Base-by-base conservation (phyloP, 2,113 vertebrate genomes). In the Raja brachyura region DNA sequence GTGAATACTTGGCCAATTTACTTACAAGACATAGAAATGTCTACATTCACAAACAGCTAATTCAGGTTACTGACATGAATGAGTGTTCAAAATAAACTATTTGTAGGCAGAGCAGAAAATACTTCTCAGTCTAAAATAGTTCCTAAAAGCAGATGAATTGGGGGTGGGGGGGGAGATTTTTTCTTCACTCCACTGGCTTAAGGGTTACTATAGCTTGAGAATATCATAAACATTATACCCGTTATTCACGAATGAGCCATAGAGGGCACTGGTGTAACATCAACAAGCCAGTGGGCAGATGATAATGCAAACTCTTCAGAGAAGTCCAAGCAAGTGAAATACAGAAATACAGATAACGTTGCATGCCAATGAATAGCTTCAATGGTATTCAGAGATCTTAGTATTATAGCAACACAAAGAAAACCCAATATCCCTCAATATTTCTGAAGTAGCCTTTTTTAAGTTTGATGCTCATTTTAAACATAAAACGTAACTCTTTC, bases 261-360 rank as follows among this genome's bases (percentile, higher is more conserved):
- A 97, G 97, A 96, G 96, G 97, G 97, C 97, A 96, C 95, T 96
- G 96, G 96, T 96, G 97, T 93, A 96, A 94, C 94, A 96, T 93
- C 63, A 92, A 92, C 33, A 92, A 68, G 73, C 68, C 22, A 61
- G 18, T 9, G 56, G 59, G 56, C 25, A n/a, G 61, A 86, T 61
- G 13, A 13, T 28, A 9, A 39, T 61, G 25, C 31, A 90, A 13
- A 92, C 18, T 48, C 28, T 25, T 39, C 33, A 70, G 20, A 90
- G 63, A 68, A 86, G 14, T 11, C 28, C 16, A 61, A 13, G 28
- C 83, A 14, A 31, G 13, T 88, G 56, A 63, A 88, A 88, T 88
- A 6, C 28, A 63, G 22, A 18, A 56, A 22, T 81, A 81, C 14
- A 22, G 59, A 88, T 31, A 88, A 31, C 31, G 28, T 16, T 31